phyloP scores from a whole-genome alignment of 2,113 vertebrate species.

The Dunckerocampus dactyliophorus region DNA sequence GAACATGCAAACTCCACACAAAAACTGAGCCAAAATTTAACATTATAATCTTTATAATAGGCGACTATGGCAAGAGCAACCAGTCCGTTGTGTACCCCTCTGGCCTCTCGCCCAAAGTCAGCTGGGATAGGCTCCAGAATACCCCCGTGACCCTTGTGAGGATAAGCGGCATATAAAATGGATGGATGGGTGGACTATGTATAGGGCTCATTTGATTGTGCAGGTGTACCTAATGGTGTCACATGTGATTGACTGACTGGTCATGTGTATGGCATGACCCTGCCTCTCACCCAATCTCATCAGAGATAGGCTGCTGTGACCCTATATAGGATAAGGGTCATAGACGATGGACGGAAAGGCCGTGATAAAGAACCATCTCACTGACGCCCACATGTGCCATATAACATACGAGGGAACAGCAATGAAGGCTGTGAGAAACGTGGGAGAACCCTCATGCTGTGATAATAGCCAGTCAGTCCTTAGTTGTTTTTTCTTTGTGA shows the following conservation, averaged over 20 bases:
- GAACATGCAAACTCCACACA: no score
- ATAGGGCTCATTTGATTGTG: not conserved
- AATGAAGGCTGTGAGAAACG: slow-evolving; percentile 17
- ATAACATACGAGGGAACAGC: slow-evolving; percentile 37
- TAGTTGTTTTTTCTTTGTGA: slow-evolving; percentile 20
- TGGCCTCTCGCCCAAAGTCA: no score
- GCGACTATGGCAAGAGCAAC: no score
- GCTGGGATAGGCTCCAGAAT: no score
- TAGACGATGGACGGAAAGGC: slow-evolving; percentile 26
- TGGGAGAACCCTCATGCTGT: slow-evolving; percentile 42
- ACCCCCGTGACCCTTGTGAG: no score
- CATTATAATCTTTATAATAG: not conserved
- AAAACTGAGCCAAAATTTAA: not conserved
- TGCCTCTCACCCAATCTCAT: not conserved
- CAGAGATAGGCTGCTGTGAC: not conserved
- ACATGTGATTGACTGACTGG: not conserved
- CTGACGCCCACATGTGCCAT: slow-evolving; percentile 32
- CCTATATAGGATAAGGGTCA: not conserved
- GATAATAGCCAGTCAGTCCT: slow-evolving; percentile 34
- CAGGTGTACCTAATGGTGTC: not conserved
- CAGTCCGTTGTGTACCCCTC: no score
- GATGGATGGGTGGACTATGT: no score
- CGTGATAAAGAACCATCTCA: slow-evolving; percentile 36
- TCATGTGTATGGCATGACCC: not conserved
- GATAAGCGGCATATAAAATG: no score